Evolutionary conservation across 2,113 vertebrate genomes (phyloP), one percentile per base, ranked within the genome.

Genomic region (Lepus europaeus): DNA sequence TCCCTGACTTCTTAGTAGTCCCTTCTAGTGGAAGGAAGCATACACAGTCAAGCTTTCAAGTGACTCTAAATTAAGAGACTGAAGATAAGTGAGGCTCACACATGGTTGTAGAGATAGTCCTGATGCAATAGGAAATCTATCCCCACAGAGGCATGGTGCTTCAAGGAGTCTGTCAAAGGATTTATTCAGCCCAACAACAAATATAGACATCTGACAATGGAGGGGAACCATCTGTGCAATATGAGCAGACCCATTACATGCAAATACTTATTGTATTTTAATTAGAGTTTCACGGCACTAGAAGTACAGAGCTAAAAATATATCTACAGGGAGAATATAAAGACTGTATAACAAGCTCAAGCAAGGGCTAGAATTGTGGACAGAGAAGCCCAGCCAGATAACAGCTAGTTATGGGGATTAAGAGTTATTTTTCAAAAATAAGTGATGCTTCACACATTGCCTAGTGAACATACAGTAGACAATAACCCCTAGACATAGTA

Each of bases 141-240:
- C 45, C 45, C 45, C 13, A 49, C 2, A 64, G 36, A 39, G 83
- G 25, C n/a, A 64, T 85, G 56, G 87, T 70, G 87, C 10, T 74
- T 20, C 91, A 61, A 94, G 17, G 89, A 95, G 82, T 66, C 92
- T 97, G 23, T 80, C 11, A 90, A 80, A 70, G 68, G 78, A 31
- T 69, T 95, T 85, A 83, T 92, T 93, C 25, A 91, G 88, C 53
- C 51, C 29, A 39, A 39, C 14, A 69, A 94, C 66, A 96, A 96
- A 97, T 91, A 27, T 9, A 92, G 87, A 96, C 91, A 97, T 96
- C 91, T 98, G 93, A 93, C 36, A 93, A 81, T 77, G 69, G 74
- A 97, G 91, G 80, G 83, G 85, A 97, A 56, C 69, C 93, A 94
- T 95, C 96, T 97, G 94, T 96, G 97, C 96, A 97, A 96, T 87